Evolutionary conservation across 2,888 invertebrate genomes (phyloP).

Genomic region (Ormyrus nitidulus): DNA sequence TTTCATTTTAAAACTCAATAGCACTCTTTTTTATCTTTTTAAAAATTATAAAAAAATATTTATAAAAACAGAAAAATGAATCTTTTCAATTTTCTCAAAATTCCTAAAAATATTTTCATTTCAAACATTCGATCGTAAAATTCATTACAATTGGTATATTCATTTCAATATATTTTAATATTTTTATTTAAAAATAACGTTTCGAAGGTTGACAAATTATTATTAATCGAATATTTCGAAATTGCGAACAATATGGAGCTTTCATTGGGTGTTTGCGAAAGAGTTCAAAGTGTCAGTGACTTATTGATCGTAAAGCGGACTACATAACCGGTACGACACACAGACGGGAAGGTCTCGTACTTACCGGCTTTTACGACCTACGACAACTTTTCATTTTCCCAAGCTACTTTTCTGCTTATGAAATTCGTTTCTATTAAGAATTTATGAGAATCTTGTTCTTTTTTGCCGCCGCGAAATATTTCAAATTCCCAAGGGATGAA

Average conservation of each 20-base stretch:
- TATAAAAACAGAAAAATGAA: too few relatives aligned
- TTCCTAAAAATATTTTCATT: too few relatives aligned
- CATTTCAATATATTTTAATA: too few relatives aligned
- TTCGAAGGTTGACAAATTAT: too few relatives aligned
- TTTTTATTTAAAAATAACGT: too few relatives aligned
- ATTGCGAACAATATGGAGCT: slow-evolving; percentile 6
- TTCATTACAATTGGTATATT: too few relatives aligned
- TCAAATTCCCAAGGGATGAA: neutral
- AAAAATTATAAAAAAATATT: too few relatives aligned
- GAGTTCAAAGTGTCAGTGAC: slow-evolving; percentile 53
- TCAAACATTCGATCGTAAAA: too few relatives aligned
- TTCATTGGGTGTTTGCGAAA: slow-evolving; percentile 35
- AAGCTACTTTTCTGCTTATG: slow-evolving; percentile 44
- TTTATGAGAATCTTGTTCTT: slow-evolving; percentile 17
- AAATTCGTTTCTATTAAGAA: slow-evolving; percentile 49
- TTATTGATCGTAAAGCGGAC: slow-evolving; percentile 52
- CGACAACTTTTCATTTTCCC: slow-evolving; percentile 42
- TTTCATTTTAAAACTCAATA: too few relatives aligned
- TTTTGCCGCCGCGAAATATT: slow-evolving; percentile 8
- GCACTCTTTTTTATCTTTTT: too few relatives aligned
- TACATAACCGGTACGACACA: slow-evolving; percentile 28
- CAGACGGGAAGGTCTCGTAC: slow-evolving; percentile 29
- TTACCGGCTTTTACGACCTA: slow-evolving; percentile 45
- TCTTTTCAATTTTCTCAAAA: too few relatives aligned
- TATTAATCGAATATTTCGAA: slow-evolving; percentile 1